Percentiles rank a stretch among this genome's conserved stretches.
Evolutionary conservation across 2,113 vertebrate species (phyloP).

Genomic region (Prunella fulvescens): DNA sequence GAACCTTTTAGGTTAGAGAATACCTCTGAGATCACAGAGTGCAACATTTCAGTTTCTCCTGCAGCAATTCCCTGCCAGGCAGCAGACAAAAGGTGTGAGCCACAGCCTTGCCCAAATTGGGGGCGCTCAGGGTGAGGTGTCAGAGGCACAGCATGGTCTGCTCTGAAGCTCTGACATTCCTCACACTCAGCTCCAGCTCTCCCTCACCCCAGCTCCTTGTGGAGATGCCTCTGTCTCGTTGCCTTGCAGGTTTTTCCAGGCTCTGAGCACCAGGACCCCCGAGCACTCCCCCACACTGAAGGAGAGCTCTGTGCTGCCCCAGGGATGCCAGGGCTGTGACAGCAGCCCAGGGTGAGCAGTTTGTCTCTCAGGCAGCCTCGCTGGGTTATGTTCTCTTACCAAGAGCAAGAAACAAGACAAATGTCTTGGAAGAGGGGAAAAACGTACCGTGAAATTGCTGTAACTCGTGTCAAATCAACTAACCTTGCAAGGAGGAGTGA

Average conservation of each 20-base stretch:
- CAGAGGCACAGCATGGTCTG: neutral
- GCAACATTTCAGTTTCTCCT: neutral
- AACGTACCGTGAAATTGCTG: neutral
- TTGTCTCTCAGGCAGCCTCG: neutral
- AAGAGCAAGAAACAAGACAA: neutral
- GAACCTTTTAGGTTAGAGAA: neutral
- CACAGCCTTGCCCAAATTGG: neutral
- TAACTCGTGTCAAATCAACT: neutral
- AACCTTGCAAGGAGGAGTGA: neutral
- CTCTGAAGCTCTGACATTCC: rapidly evolving
- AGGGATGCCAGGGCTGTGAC: neutral
- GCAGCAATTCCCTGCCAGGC: neutral
- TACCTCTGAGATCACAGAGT: neutral
- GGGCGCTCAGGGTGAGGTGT: neutral
- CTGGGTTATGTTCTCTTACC: neutral
- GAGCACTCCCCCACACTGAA: neutral
- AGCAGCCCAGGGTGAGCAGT: neutral
- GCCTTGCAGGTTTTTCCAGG: neutral
- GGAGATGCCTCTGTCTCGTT: rapidly evolving
- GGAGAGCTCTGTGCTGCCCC: neutral
- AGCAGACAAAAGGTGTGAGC: neutral
- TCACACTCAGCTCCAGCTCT: rapidly evolving
- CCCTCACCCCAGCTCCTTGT: neutral
- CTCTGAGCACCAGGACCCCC: neutral
- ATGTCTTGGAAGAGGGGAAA: neutral